A percentile compares a stretch with the other conserved stretches of the same genome.
These are phyloP conservation scores for Bufotes viridis DNA, from an alignment of 2,797 vertebrate species.

Conservation along the genomic window DNA sequence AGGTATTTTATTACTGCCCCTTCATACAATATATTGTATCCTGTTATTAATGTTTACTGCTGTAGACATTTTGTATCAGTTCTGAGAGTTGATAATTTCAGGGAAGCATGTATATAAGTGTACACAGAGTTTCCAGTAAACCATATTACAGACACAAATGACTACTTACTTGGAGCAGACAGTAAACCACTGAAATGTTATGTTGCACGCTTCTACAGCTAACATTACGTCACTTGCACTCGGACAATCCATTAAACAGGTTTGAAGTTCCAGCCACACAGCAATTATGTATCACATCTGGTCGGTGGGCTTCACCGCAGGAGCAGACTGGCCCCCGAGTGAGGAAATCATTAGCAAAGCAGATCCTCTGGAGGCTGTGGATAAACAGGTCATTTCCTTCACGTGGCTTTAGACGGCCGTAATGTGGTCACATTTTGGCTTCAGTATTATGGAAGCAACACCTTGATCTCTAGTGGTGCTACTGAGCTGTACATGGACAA, in stretches of 20 bases:
- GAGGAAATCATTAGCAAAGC: neutral
- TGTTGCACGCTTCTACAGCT: neutral
- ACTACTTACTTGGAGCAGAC: neutral
- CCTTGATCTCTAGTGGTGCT: neutral
- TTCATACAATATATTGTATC: neutral
- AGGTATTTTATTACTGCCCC: neutral
- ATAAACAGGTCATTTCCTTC: neutral
- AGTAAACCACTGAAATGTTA: neutral
- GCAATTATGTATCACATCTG: neutral
- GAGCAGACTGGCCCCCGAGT: neutral
- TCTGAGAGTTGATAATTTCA: neutral
- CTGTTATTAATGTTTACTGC: neutral
- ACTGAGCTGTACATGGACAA: neutral
- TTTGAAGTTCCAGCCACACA: neutral
- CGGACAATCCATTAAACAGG: neutral
- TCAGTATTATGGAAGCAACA: neutral
- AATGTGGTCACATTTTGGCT: neutral
- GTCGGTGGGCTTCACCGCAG: neutral
- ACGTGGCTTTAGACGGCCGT: neutral
- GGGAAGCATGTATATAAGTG: neutral
- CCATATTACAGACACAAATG: neutral
- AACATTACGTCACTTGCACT: neutral
- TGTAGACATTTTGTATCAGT: neutral
- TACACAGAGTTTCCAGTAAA: conserved; percentile 29
- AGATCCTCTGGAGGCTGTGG: neutral